A percentile compares a stretch with the other conserved stretches of the same genome.
Conservation (phyloP, 2,113 vertebrate species). For the Taurulus bubalis region DNA sequence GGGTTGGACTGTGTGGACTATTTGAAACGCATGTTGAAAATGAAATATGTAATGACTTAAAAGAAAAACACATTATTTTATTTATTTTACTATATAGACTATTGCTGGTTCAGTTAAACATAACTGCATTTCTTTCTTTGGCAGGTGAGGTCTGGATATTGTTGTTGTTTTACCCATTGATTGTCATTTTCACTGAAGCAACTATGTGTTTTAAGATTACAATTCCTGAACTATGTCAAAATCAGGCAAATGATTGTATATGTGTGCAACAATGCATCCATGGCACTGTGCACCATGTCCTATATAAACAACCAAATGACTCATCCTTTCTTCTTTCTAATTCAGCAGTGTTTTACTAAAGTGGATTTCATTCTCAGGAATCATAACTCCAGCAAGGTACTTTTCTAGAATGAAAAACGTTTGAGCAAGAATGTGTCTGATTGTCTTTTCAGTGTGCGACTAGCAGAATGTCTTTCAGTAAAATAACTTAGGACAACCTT, state of each 20-base stretch:
- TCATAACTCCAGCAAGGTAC: neutral
- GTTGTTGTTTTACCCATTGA: neutral
- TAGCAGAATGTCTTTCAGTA: neutral
- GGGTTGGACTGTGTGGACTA: neutral
- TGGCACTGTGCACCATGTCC: neutral
- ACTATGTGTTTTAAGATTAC: neutral
- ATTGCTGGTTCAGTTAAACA: neutral
- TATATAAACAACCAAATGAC: neutral
- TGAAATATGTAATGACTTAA: neutral
- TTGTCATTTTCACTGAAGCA: neutral
- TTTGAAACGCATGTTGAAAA: constrained; percentile 10
- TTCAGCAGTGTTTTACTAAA: neutral
- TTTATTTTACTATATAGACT: neutral
- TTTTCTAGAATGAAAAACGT: neutral
- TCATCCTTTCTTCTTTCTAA: neutral
- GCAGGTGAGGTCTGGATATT: neutral
- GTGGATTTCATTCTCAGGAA: neutral
- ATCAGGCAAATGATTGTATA: neutral
- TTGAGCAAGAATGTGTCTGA: neutral
- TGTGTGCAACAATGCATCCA: neutral
- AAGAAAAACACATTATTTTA: neutral
- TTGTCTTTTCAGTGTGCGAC: neutral
- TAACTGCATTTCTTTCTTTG: constrained; percentile 45
- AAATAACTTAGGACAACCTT: neutral
- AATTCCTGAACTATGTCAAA: neutral